phyloP scores from a whole-genome alignment of 2,888 invertebrate genomes.

The Plagiodera versicolora region DNA sequence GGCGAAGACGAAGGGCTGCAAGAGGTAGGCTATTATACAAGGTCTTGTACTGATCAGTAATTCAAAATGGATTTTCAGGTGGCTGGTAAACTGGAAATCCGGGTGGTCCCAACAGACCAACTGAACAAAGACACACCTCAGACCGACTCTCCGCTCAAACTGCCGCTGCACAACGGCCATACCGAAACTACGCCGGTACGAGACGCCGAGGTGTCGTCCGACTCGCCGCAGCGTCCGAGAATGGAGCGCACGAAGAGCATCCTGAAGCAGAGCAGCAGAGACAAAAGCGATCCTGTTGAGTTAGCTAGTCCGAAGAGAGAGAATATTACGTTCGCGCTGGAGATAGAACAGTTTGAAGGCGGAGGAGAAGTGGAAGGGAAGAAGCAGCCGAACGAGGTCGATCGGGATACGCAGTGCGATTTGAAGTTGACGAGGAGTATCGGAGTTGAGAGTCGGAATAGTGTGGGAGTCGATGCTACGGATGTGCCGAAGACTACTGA shows the following conservation, averaged over 20 bases:
- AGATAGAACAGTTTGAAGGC: slow-evolving; percentile 23
- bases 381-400: slow-evolving; percentile 10
- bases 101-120: slow-evolving; percentile 63
- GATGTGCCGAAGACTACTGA: slow-evolving; percentile 25
- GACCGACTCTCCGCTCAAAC: slow-evolving; percentile 30
- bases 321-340: slow-evolving; percentile 47
- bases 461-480: slow-evolving; percentile 21
- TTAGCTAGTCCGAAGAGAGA: slow-evolving; percentile 49
- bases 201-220: slow-evolving; percentile 19
- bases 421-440: slow-evolving; percentile 8
- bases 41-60: too few species aligned
- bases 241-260: slow-evolving; percentile 52
- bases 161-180: neutral
- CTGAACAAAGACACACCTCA: slow-evolving; percentile 26
- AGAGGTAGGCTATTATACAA: too few species aligned
- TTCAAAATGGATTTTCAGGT: slow-evolving; percentile 56
- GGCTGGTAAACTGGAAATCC: slow-evolving; percentile 80
- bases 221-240: slow-evolving; percentile 37
- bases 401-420: slow-evolving; percentile 24
- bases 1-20: slow-evolving; percentile 49
- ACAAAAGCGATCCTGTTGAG: slow-evolving; percentile 40
- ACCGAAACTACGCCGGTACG: too few species aligned
- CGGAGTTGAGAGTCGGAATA: neutral
- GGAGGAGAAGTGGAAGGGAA: neutral
- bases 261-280: slow-evolving; percentile 52